phyloP scores from a whole-genome alignment of 2,113 vertebrate genomes.

The Rhinogobius similis region DNA sequence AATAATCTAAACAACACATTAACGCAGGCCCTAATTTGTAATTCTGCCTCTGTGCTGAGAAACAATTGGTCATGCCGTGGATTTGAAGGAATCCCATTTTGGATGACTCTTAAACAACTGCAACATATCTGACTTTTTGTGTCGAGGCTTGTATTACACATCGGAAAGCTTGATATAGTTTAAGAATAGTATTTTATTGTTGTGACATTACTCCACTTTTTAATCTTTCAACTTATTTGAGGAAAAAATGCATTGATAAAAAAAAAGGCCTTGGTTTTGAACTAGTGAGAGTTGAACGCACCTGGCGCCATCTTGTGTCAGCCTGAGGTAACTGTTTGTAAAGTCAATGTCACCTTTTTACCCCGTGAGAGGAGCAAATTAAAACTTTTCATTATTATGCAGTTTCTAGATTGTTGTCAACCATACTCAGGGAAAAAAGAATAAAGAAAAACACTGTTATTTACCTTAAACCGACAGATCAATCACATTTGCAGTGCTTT shows the following conservation, averaged over 20 bases:
- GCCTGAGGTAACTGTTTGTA: conserved; percentile 17
- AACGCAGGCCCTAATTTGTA: conserved; percentile 63
- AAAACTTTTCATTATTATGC: conserved; percentile 44
- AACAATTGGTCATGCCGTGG: conserved; percentile 64
- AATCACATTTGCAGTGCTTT: too few relatives aligned
- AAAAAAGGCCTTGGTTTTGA: conserved; percentile 17
- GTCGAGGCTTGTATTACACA: neutral
- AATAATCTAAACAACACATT: conserved; percentile 72
- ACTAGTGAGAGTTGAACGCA: conserved; percentile 31
- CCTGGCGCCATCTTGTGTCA: conserved; percentile 68
- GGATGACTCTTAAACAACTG: conserved; percentile 47
- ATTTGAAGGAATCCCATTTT: conserved; percentile 63
- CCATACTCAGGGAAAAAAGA: neutral
- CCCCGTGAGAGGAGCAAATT: neutral
- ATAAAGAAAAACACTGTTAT: neutral
- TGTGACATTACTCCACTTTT: conserved; percentile 19
- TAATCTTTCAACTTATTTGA: conserved; percentile 14
- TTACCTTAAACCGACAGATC: too few relatives aligned
- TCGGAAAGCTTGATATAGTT: conserved; percentile 24
- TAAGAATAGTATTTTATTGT: conserved; percentile 13
- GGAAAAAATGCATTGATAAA: conserved; percentile 8
- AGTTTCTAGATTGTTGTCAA: neutral
- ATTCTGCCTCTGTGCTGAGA: conserved; percentile 53
- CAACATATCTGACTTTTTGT: conserved; percentile 22
- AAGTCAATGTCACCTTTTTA: conserved; percentile 73